Percentiles rank a stretch among this genome's conserved stretches.
Evolutionary conservation across 2,113 vertebrate species (phyloP).

Genomic region (Platanista minor): DNA sequence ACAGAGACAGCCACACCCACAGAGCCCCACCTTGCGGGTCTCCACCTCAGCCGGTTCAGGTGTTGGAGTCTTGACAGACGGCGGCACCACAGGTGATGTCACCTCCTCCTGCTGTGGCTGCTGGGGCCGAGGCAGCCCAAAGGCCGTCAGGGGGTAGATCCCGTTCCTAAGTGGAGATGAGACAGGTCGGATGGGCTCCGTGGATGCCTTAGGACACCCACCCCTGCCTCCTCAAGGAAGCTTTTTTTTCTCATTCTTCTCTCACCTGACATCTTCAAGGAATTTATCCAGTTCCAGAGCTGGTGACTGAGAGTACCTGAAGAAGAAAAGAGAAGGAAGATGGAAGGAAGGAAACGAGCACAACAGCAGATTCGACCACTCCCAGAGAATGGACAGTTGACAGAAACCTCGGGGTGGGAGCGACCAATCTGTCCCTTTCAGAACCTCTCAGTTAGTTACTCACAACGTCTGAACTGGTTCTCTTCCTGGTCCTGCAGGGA

Average conservation of each 20-base stretch:
- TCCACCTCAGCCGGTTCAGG: constrained; percentile 97
- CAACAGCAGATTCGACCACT: background rate
- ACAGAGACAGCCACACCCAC: background rate
- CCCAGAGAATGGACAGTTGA: background rate
- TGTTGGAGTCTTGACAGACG: constrained; percentile 95
- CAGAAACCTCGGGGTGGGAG: background rate
- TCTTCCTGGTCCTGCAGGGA: constrained; percentile 83
- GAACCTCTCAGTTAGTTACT: constrained; percentile 70
- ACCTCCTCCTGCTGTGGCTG: constrained; percentile 96
- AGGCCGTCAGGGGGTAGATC: constrained; percentile 96
- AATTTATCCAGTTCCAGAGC: constrained; percentile 98
- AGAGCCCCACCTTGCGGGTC: constrained; percentile 90
- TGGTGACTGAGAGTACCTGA: constrained; percentile 96
- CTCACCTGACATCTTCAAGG: constrained; percentile 96
- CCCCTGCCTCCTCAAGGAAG: background rate
- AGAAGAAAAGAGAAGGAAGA: background rate
- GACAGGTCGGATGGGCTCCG: background rate
- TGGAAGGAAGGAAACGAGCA: background rate
- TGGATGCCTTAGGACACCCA: background rate
- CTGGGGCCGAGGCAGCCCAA: constrained; percentile 93
- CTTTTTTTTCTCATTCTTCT: background rate
- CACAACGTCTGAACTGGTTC: constrained; percentile 93
- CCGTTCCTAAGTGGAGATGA: constrained; percentile 87
- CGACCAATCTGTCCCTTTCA: background rate
- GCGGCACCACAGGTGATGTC: constrained; percentile 94